A percentile compares a stretch with the other conserved stretches of the same genome.
These are phyloP conservation scores for Cichlasoma orientale DNA, from an alignment of 2,797 vertebrate species.

Conservation along the genomic window DNA sequence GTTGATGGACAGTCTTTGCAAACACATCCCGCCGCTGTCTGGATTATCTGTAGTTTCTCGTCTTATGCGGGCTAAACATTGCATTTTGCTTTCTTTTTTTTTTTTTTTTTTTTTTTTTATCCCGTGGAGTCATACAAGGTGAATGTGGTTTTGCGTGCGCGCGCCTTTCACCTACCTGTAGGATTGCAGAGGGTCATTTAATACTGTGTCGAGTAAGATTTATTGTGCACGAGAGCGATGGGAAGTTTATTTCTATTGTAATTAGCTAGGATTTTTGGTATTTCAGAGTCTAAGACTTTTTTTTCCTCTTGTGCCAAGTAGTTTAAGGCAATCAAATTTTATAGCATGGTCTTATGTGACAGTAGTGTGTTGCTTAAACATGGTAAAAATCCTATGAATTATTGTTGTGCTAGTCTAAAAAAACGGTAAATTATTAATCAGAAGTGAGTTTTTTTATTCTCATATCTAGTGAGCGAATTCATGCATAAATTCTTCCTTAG, in stretches of 20 bases:
- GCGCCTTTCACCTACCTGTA: slow-evolving; percentile 55
- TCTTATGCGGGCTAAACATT: slow-evolving; percentile 30
- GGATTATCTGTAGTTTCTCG: slow-evolving; percentile 36
- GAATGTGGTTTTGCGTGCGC: neutral
- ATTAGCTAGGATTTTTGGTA: neutral
- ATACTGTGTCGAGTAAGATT: neutral
- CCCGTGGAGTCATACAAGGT: slow-evolving; percentile 17
- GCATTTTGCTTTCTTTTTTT: neutral
- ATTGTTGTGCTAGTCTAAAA: neutral
- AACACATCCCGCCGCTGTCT: slow-evolving; percentile 9
- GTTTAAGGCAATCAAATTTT: neutral
- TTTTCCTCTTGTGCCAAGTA: neutral
- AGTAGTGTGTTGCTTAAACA: no score
- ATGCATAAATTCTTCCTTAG: neutral
- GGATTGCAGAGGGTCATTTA: slow-evolving; percentile 23
- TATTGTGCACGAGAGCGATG: neutral
- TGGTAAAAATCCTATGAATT: neutral
- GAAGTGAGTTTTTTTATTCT: neutral
- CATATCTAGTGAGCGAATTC: neutral
- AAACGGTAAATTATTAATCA: neutral
- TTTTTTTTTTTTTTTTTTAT: neutral
- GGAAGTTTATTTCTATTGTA: neutral
- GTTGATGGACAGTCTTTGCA: slow-evolving; percentile 49
- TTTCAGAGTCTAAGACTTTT: neutral
- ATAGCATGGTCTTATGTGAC: neutral